Evolutionary conservation across 2,888 invertebrate species (phyloP), one percentile per base, ranked within the genome.

Genomic region (Nomada goodeniana): DNA sequence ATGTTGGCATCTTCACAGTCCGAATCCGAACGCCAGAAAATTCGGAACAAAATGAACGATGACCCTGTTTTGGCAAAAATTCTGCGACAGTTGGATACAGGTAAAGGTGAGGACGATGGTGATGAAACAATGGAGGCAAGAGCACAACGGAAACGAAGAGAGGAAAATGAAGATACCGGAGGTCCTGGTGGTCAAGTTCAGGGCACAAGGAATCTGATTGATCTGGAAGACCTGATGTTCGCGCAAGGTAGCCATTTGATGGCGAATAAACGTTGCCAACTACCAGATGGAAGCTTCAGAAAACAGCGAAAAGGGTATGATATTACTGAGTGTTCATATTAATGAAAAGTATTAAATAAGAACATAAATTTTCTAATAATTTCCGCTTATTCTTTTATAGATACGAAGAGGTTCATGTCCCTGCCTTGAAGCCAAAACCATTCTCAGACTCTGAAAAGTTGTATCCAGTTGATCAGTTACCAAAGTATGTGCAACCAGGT

Each of bases 391-490:
- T 9, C 53, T 70, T 75, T 87, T 88, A 20, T 90, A 96, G 96
- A 97, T 99, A 99, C 92, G 99, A 99, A 94, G 99, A 99, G 90
- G 97, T 99, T n/a, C 99, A 99, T 94, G 99, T 99, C 5, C 99
- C 99, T 0, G 99, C 99, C 0, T 94, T 99, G 65, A 99, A 99
- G 92, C 98, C 98, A 0, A 99, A 98, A 90, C 97, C 99, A 0
- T 99, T 98, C 91, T 97, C 96, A 1, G 96, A 97, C 1, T 97
- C 97, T 82, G 99, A 99, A 94, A 97, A 97, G 47, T 94, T 99
- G 61, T 95, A 98, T 68, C 95, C 97, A 0, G 96, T 99, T 44
- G 98, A 98, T n/a, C 97, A 98, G 89, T 94, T 99, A 42, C 99
- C 99, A 0, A 98, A 98, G 90, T 99, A 99, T 92, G 98, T 98